phyloP scores from a whole-genome alignment of 2,888 invertebrate genomes.

The Andrena hattorfiana region DNA sequence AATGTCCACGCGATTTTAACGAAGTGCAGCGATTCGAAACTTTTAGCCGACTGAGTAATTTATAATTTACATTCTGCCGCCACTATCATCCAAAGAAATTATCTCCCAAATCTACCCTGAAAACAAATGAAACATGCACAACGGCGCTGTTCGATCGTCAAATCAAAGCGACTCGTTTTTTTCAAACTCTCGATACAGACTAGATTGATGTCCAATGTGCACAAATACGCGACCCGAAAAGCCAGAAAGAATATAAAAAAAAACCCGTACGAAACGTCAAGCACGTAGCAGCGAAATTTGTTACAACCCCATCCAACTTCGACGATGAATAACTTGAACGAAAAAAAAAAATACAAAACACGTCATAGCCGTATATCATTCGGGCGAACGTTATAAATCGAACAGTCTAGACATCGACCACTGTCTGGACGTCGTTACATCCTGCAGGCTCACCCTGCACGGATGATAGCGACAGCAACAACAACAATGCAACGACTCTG shows the following conservation, averaged over 20 bases:
- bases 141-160: neutral
- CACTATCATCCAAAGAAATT: too few species aligned
- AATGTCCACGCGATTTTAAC: too few species aligned
- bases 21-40: too few species aligned
- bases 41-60: too few species aligned
- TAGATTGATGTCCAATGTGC: neutral
- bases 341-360: constrained; percentile 14
- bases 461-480: neutral
- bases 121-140: neutral
- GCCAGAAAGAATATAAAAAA: constrained; percentile 15
- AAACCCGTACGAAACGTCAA: constrained; percentile 8
- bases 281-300: constrained; percentile 20
- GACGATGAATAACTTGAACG: constrained; percentile 25
- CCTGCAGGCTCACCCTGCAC: neutral
- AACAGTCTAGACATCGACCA: constrained; percentile 3
- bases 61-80: too few species aligned
- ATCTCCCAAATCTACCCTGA: too few species aligned
- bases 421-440: neutral
- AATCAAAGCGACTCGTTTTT: neutral
- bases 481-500: neutral
- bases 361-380: constrained; percentile 19
- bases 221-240: neutral
- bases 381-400: constrained; percentile 18
- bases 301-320: constrained; percentile 8
- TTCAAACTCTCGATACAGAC: neutral